Conservation (phyloP, 2,888 invertebrate genomes). For the Acanthosepion pharaonis region DNA sequence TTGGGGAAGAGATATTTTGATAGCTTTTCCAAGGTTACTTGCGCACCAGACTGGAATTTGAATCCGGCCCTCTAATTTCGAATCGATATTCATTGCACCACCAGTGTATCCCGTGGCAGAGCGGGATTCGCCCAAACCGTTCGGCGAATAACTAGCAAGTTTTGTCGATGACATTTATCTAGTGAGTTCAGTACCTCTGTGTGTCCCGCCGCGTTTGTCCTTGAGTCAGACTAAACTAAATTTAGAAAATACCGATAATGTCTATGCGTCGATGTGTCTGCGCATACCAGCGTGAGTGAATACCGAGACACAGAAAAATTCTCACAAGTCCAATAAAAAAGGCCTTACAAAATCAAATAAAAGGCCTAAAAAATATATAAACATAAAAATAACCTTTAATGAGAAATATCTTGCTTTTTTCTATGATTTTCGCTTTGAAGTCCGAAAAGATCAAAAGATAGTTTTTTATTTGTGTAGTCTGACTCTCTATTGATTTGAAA, state of each 20-base stretch:
- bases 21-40: too few species aligned
- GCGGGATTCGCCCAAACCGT: too few species aligned
- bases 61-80: too few species aligned
- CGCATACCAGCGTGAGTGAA: too few species aligned
- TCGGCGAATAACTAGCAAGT: background rate
- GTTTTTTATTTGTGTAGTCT: background rate
- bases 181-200: background rate
- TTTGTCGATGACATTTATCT: background rate
- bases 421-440: conserved; percentile 18
- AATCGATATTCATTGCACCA: too few species aligned
- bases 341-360: background rate
- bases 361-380: background rate
- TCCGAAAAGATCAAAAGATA: background rate
- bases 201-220: background rate
- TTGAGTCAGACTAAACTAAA: background rate
- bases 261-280: background rate
- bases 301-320: background rate
- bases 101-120: too few species aligned
- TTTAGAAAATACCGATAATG: background rate
- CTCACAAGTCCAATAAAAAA: background rate
- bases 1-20: too few species aligned
- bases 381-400: background rate
- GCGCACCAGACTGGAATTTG: too few species aligned
- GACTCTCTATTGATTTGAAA: background rate
- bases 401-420: background rate